Conservation (phyloP, 2,797 vertebrate genomes). For the Myotis planiceps region DNA sequence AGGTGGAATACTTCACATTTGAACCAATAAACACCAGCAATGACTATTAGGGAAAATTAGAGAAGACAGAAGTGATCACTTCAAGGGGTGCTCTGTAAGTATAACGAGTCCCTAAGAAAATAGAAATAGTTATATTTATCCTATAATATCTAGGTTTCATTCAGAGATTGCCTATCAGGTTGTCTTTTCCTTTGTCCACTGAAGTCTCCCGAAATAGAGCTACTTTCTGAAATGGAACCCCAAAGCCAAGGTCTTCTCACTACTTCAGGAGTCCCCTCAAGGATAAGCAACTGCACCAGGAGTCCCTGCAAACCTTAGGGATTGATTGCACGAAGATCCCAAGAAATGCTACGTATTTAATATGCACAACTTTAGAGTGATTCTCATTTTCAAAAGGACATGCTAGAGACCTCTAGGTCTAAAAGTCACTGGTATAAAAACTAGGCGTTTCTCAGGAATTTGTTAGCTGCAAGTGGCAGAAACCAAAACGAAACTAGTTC, state of each 20-base stretch:
- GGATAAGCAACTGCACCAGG: background rate
- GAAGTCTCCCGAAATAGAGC: background rate
- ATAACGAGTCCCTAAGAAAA: background rate
- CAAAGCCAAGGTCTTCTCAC: background rate
- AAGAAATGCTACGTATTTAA: background rate
- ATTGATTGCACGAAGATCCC: background rate
- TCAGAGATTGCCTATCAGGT: background rate
- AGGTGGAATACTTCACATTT: background rate
- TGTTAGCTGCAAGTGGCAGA: background rate
- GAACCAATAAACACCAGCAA: background rate
- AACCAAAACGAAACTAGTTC: constrained; percentile 16
- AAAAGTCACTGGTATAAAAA: background rate
- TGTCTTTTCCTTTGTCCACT: background rate
- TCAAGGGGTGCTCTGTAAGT: background rate
- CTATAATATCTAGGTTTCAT: background rate
- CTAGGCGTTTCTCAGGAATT: background rate
- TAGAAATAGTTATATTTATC: background rate
- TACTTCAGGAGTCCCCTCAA: background rate
- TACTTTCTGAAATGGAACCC: background rate
- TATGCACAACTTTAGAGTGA: background rate
- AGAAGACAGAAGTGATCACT: background rate
- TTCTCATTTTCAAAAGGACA: constrained; percentile 2
- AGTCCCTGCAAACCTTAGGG: background rate
- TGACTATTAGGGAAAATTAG: background rate
- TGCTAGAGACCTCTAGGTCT: background rate